phyloP scores from a whole-genome alignment of 2,113 vertebrate genomes.

The Dendropsophus ebraccatus region DNA sequence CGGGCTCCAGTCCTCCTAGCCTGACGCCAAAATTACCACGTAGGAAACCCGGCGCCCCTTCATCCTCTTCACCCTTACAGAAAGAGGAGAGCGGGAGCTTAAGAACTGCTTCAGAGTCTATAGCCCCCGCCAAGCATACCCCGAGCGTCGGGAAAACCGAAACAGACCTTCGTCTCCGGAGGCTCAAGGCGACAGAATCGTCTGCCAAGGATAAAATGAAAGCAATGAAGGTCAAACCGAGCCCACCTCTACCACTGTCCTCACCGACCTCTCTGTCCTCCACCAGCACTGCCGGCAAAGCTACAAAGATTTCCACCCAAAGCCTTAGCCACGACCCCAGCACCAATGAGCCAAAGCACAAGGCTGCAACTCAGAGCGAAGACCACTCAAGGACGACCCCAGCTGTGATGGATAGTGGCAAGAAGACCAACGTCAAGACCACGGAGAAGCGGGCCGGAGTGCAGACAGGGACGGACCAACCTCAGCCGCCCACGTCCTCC shows the following conservation, averaged over 20 bases:
- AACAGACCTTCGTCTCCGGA: slow-evolving; percentile 69
- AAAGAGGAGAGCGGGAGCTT: slow-evolving; percentile 79
- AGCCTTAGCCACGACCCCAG: slow-evolving; percentile 79
- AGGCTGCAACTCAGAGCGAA: slow-evolving; percentile 66
- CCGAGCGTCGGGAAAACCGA: slow-evolving; percentile 78
- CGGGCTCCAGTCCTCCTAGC: slow-evolving; percentile 85
- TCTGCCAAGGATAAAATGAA: slow-evolving; percentile 84
- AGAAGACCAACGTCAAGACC: slow-evolving; percentile 85
- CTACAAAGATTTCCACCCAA: slow-evolving; percentile 75
- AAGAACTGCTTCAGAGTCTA: slow-evolving; percentile 68
- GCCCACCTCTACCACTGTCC: slow-evolving; percentile 84
- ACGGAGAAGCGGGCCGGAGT: slow-evolving; percentile 70
- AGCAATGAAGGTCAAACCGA: slow-evolving; percentile 86
- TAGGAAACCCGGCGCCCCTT: slow-evolving; percentile 68
- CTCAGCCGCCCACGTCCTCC: slow-evolving; percentile 60
- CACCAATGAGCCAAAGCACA: slow-evolving; percentile 76
- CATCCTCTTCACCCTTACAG: slow-evolving; percentile 63
- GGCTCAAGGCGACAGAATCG: slow-evolving; percentile 81
- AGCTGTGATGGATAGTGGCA: slow-evolving; percentile 64
- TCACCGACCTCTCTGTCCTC: slow-evolving; percentile 64
- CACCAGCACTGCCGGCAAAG: slow-evolving; percentile 66
- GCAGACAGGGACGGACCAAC: slow-evolving; percentile 57
- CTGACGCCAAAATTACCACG: slow-evolving; percentile 85
- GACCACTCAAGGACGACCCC: slow-evolving; percentile 58
- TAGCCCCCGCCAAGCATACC: slow-evolving; percentile 68